Base-by-base conservation (phyloP, 2,113 vertebrate species). In the Lophura nycthemera region DNA sequence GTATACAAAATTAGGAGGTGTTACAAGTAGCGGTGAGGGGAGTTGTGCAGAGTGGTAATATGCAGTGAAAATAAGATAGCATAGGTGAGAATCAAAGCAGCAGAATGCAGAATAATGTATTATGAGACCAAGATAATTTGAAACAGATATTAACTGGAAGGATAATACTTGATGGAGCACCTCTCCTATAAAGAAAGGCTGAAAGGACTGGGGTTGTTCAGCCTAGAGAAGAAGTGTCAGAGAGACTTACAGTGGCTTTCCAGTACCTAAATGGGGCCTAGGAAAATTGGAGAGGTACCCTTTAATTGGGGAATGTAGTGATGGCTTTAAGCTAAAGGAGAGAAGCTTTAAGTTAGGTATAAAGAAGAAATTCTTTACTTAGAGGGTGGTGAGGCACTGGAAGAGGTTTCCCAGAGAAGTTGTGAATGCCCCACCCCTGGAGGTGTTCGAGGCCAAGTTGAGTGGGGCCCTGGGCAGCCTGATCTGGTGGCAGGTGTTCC, bases 11-110 rank as follows among this genome's bases (percentile, higher is more conserved):
- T 74, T 74, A 56, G 85, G 64, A 92, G 8, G 13, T 61, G 13
- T 45, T 91, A 17, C 32, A 88, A 77, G 48, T 64, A 67, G 75
- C 36, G 29, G 3, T 81, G 57, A 92, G 30, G 63, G 38, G 30
- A 13, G 20, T 11, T 1, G 4, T 0, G 0, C 34, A 67, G 6
- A 20, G 7, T 56, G 27, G 64, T 70, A 77, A 88, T 83, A 91
- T 71, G 25, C 60, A 89, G 86, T 3, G 78, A 93, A 92, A 93
- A 83, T 92, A 87, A 85, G 15, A 82, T 89, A 13, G 34, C 32
- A 70, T 11, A 89, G 11, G n/a, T 79, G 78, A 93, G 40, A 95
- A 67, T 79, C 54, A 90, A 85, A 83, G 25, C n/a, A 87, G 38
- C 79, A 91, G 87, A 92, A 85, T 80, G n/a, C 40, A 85, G 76